Conservation (phyloP, 2,888 invertebrate genomes). For the Nasonia oneida region DNA sequence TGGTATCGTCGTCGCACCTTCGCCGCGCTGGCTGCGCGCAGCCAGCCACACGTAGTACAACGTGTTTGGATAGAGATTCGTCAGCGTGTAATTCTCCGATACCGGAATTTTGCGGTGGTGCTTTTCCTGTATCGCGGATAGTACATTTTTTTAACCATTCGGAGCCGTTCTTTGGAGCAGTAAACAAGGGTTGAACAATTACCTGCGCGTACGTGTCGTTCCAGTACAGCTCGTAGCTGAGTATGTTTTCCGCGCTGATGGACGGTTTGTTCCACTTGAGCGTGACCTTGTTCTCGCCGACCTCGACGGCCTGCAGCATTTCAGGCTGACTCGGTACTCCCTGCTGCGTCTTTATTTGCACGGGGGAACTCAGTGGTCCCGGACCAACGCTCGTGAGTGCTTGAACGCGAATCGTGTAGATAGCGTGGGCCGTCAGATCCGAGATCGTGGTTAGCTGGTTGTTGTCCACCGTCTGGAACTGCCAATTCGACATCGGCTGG, state of each 20-base stretch:
- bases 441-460: conserved; percentile 95
- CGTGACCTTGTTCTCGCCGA: conserved; percentile 94
- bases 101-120: conserved; percentile 92
- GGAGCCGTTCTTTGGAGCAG: no score
- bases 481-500: conserved; percentile 93
- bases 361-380: conserved; percentile 96
- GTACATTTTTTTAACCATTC: background rate
- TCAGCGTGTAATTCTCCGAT: conserved; percentile 91
- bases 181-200: background rate
- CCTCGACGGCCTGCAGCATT: conserved; percentile 91
- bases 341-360: conserved; percentile 98
- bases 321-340: conserved; percentile 99
- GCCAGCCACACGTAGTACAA: conserved; percentile 98
- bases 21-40: conserved; percentile 94
- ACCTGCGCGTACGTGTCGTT: conserved; percentile 96
- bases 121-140: conserved; percentile 81
- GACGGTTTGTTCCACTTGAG: conserved; percentile 96
- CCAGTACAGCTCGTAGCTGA: conserved; percentile 98
- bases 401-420: conserved; percentile 96
- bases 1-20: conserved; percentile 96
- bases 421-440: conserved; percentile 93
- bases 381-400: conserved; percentile 97
- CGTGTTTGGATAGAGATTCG: conserved; percentile 96
- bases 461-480: conserved; percentile 95
- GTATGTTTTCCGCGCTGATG: conserved; percentile 95